Evolutionary conservation across 1,140 invertebrate species (phyloP), one percentile per base, ranked within the genome.

Genomic region (Neodiprion fabricii): DNA sequence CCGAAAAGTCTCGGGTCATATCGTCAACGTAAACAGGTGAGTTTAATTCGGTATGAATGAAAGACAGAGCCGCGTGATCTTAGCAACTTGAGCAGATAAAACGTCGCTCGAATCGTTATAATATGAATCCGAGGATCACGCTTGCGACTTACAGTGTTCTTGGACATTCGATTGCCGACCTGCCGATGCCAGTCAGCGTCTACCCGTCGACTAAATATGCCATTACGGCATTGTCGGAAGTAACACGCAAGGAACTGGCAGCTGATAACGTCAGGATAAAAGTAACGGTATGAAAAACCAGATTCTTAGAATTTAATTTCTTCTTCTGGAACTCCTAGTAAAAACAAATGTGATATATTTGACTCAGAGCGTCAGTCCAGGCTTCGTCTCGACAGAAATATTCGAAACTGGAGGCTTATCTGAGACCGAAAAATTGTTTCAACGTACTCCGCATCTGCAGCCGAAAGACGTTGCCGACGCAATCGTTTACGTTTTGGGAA

Each of bases 141-240:
- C 28, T 40, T 40, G 5, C 28, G 5, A 40, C 28, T 40, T 40
- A 2, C 28, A 40, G 28, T 40, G 5, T 40, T 40, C 28, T 40
- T 40, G 28, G 28, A 40, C 28, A 40, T 5, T 40, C 28, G 28
- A 40, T 40, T 40, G 1, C 28, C 5, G 28, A 40, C 5, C 1
- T 40, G 28, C 28, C 28, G 28, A 40, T 40, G 28, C 79, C 83
- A 0, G 0, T 81, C 9, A 88, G 81, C 77, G 81, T 93, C 65
- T 91, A 93, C 82, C 82, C 86, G 14, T 90, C 91, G 0, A 90
- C 90, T 0, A 93, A 92, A 83, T 88, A 87, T 79, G 91, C 91
- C 11, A 88, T 92, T 3, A 90, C 86, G 49, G 89, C 91, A 3
- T 83, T 93, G 14, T 89, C 89, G 0, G 90, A 92, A 79, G 90